Percentiles rank a stretch among this genome's conserved stretches.
phyloP scores from a whole-genome alignment of 2,797 vertebrate species.

The Simalia tracyae region DNA sequence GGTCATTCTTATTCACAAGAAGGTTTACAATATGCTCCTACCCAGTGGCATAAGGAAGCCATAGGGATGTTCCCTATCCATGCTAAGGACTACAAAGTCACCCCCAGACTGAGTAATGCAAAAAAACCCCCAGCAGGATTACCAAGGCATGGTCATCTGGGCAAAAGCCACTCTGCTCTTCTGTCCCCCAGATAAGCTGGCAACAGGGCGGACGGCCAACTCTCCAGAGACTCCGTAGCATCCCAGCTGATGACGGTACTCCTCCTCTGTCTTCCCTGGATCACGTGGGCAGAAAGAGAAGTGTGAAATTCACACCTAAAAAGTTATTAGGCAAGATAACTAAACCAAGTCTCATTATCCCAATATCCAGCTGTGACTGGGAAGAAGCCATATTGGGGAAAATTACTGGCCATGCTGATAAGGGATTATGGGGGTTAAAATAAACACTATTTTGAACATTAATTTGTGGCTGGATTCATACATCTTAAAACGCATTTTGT shows the following conservation, averaged over 20 bases:
- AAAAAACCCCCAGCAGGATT: slow-evolving; percentile 44
- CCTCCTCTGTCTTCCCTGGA: slow-evolving; percentile 89
- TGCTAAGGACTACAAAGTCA: too few species aligned
- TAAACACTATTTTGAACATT: neutral
- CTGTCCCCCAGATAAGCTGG: slow-evolving; percentile 93
- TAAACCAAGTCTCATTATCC: neutral
- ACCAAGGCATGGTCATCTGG: slow-evolving; percentile 98
- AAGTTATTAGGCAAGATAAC: neutral
- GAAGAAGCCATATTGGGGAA: neutral
- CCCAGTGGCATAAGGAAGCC: neutral
- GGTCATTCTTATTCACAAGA: neutral
- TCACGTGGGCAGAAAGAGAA: slow-evolving; percentile 15
- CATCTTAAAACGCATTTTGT: neutral
- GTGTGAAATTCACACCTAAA: neutral
- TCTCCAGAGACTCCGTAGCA: slow-evolving; percentile 93
- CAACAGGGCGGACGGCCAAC: slow-evolving; percentile 86
- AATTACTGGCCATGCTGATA: neutral
- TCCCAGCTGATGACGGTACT: slow-evolving; percentile 94
- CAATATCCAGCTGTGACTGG: neutral
- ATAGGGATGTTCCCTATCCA: neutral
- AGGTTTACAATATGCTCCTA: neutral
- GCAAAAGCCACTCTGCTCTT: slow-evolving; percentile 97
- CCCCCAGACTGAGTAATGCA: neutral
- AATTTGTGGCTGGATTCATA: neutral
- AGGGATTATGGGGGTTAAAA: neutral